Evolutionary conservation across 2,888 invertebrate species (phyloP), one percentile per base, ranked within the genome.

Genomic region (Pediacus dermestoides): DNA sequence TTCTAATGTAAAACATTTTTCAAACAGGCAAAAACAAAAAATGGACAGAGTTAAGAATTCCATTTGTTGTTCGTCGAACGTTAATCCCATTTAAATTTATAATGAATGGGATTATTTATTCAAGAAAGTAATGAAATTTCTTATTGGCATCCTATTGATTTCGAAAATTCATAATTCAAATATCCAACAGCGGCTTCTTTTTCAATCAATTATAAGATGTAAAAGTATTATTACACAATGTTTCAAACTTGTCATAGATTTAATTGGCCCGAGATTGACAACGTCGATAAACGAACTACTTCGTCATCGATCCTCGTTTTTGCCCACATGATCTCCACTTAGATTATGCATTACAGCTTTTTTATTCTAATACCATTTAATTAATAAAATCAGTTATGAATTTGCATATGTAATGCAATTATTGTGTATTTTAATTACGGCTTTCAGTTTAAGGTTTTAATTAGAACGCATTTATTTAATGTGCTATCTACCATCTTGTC

Each of bases 171-270:
- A 52, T 52, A 50, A 50, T 39, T 46, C 44, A 42, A 46, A 44
- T 42, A 47, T 39, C 28, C 23, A 37, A 34, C 39, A 37, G 48
- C 52, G 52, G 53, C 45, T 46, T 50, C 52, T 52, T 53, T 55
- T 54, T 55, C 54, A 57, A 57, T 58, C 57, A 57, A 57, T 54
- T 56, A 54, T 38, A 43, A 52, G 51, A 57, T 57, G 55, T 63
- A 58, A 61, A 60, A 55, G 58, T 60, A 61, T 63, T 63, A 61
- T 63, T 63, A 63, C 58, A 61, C 60, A 63, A 61, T 60, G 58
- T 58, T 60, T 58, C 59, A 56, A 59, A 61, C 57, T 58, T 64
- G 63, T 64, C 64, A 59, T 52, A 56, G 53, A 52, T 58, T 61
- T 64, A 65, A 64, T 64, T 64, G 63, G 60, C 46, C 52, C 42